Conservation (phyloP, 2,113 vertebrate species). For the Laterallus jamaicensis region DNA sequence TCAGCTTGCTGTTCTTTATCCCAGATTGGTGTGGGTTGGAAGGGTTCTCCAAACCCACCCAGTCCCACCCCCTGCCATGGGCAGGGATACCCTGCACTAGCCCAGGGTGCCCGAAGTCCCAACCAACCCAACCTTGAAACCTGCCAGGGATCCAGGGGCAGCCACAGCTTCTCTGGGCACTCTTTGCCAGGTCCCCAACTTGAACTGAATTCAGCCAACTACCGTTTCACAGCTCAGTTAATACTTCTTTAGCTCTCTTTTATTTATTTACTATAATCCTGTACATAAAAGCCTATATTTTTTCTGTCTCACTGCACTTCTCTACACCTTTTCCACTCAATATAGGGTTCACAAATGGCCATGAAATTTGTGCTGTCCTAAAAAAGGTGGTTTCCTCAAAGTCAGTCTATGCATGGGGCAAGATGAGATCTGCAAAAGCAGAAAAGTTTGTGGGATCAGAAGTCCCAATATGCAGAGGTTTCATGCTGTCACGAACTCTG, state of each 20-base stretch:
- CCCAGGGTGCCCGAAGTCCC: too few species aligned
- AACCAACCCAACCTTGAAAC: too few species aligned
- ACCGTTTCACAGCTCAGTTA: not conserved
- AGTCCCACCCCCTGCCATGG: too few species aligned
- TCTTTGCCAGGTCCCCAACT: not conserved
- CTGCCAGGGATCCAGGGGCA: too few species aligned
- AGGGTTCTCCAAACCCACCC: too few species aligned
- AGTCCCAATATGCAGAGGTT: not conserved
- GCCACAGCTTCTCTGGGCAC: too few species aligned
- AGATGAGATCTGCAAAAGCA: not conserved
- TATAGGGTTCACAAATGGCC: not conserved
- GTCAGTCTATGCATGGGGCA: not conserved
- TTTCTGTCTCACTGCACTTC: not conserved
- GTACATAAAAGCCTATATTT: not conserved
- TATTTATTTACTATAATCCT: not conserved
- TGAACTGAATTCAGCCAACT: not conserved
- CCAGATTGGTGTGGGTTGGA: too few species aligned
- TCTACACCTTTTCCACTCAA: not conserved
- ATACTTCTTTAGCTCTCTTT: not conserved
- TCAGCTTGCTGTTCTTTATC: not conserved
- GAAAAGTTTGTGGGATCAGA: not conserved
- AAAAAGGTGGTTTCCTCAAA: not conserved
- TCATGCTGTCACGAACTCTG: slow-evolving; percentile 27
- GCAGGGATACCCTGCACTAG: too few species aligned
- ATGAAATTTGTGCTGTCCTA: not conserved